These are phyloP conservation scores for Campylorhamphus procurvoides DNA, from an alignment of 2,113 vertebrate species.

Conservation along the genomic window DNA sequence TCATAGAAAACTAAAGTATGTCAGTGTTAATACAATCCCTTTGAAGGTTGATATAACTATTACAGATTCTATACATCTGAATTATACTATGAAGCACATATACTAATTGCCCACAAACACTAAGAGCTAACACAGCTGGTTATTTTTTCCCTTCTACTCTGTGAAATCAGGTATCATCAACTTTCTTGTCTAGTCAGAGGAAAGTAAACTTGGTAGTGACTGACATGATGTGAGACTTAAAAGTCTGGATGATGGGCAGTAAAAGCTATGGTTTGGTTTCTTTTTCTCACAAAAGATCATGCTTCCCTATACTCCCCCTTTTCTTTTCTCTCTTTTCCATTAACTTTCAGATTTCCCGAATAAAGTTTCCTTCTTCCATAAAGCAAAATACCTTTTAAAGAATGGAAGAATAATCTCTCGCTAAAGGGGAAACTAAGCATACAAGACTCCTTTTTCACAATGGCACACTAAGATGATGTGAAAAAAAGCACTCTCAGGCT, in stretches of 20 bases:
- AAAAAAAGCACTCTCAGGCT: background rate
- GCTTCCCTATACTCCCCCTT: background rate
- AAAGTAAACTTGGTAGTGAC: background rate
- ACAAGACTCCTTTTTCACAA: background rate
- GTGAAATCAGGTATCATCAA: background rate
- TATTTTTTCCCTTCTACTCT: background rate
- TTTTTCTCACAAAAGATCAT: background rate
- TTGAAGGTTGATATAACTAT: background rate
- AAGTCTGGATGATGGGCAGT: background rate
- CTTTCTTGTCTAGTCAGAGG: background rate
- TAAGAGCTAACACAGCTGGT: background rate
- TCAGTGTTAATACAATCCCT: background rate
- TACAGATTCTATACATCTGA: background rate
- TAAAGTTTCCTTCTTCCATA: background rate
- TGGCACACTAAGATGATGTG: background rate
- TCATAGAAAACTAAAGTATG: background rate
- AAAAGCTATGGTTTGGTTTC: background rate
- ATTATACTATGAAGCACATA: background rate
- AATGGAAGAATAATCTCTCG: background rate
- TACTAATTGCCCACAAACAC: background rate
- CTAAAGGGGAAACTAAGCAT: background rate
- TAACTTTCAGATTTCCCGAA: background rate
- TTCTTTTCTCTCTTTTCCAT: background rate
- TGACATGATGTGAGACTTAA: background rate
- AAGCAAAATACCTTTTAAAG: background rate